Base-by-base conservation (phyloP, 2,797 vertebrate genomes). In the Decapterus maruadsi region DNA sequence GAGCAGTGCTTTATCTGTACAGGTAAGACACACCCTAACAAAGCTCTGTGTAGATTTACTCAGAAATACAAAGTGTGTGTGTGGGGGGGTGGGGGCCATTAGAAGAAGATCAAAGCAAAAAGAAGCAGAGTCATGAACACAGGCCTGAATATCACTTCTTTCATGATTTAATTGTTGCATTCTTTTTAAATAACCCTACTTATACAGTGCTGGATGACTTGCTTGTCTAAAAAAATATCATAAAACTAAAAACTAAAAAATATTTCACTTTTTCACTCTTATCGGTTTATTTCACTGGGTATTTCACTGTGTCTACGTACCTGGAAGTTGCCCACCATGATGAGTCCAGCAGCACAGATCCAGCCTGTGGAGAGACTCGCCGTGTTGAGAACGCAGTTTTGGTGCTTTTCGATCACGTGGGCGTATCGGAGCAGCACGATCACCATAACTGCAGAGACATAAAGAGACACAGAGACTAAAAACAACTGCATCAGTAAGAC, bases 301-400 rank as follows among this genome's bases (percentile, higher is more conserved):
- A n/a, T 38, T 43, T 43, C 70, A 29, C 1, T 22, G 31, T 7
- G 45, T 46, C 6, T 56, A 14, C 54, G 0, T 93, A 97, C 97
- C 96, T 97, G 97, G 78, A 97, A 97, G 88, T 96, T 97, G 79
- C 96, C 97, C 45, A 97, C 96, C 94, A 97, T 96, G 83, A 96
- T 96, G 93, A 97, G 96, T 57, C 97, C 97, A 0, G 95, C 96
- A 0, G 96, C 96, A 4, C 96, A 97, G 92, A 97, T 95, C 96
- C 97, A 97, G 86, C 96, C 95, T 0, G 96, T 93, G 69, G 94
- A 96, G 75, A 97, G 95, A 74, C 96, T 95, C 20, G 97, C 95
- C 0, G 95, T 97, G 93, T 97, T 97, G 80, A 97, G 95, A 10
- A 97, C 92, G 70, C 96, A 97, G 0, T 96, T 96, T 71, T 96